Conservation (phyloP, 2,888 invertebrate genomes). For the Dendrolimus houi region DNA sequence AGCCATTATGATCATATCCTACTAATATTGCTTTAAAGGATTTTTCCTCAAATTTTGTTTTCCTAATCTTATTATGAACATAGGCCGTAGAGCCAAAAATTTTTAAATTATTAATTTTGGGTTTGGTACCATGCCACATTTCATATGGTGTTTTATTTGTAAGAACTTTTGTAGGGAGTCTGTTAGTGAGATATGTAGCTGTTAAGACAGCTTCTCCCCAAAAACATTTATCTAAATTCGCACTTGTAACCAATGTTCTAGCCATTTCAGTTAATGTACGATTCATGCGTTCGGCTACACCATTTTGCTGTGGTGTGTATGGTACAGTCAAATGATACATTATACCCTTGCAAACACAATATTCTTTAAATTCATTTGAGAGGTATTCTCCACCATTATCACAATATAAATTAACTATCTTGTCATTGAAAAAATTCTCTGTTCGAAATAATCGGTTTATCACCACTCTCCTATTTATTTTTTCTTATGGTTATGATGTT, state of each 20-base stretch:
- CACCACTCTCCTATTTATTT: too few species aligned
- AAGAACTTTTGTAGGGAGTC: conserved; percentile 30
- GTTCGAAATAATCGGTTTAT: too few species aligned
- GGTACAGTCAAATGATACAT: neutral
- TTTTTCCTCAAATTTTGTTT: conserved; percentile 14
- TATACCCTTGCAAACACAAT: neutral
- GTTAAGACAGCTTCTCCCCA: conserved; percentile 37
- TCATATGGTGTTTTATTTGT: conserved; percentile 36
- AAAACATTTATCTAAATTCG: conserved; percentile 3
- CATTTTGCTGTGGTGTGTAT: conserved; percentile 7
- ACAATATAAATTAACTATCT: neutral
- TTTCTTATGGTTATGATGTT: too few species aligned
- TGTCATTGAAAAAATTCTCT: neutral
- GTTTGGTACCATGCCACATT: conserved; percentile 35
- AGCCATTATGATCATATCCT: conserved; percentile 32
- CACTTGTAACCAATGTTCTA: conserved; percentile 3
- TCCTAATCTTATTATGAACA: conserved; percentile 4
- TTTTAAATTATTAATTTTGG: conserved; percentile 18
- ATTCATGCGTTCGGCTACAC: conserved; percentile 6
- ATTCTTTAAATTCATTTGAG: neutral
- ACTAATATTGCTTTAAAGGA: conserved; percentile 32
- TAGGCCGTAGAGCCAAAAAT: conserved; percentile 34
- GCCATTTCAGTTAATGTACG: conserved; percentile 6
- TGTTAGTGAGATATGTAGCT: conserved; percentile 35
- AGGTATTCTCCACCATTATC: neutral